A percentile compares a stretch with the other conserved stretches of the same genome.
phyloP scores from a whole-genome alignment of 2,888 invertebrate species.

The Eupithecia abbreviata region DNA sequence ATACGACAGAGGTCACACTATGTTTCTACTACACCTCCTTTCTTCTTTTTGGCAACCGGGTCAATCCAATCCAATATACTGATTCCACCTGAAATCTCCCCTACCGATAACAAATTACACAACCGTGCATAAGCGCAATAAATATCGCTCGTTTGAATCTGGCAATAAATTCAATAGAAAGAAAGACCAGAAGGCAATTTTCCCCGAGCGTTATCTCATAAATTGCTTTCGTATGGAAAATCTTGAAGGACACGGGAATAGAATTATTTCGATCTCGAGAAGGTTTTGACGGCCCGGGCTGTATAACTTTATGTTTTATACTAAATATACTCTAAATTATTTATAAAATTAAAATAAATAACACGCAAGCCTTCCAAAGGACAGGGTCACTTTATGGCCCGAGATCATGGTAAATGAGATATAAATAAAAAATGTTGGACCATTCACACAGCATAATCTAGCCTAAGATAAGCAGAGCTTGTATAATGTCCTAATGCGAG shows the following conservation, averaged over 20 bases:
- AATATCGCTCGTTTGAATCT: conserved; percentile 73
- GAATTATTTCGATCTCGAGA: conserved; percentile 20
- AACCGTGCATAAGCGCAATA: conserved; percentile 59
- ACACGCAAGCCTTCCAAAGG: no score
- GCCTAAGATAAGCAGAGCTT: no score
- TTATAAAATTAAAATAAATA: not conserved
- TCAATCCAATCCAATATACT: conserved; percentile 4
- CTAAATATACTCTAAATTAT: not conserved
- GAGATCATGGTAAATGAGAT: no score
- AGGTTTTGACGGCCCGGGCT: not conserved
- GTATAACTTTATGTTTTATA: not conserved
- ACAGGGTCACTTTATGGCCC: no score
- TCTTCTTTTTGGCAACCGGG: not conserved
- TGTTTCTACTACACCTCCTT: not conserved
- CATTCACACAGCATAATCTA: no score
- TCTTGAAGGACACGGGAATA: conserved; percentile 63
- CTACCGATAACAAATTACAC: conserved; percentile 37
- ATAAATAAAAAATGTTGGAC: no score
- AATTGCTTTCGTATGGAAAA: conserved; percentile 80
- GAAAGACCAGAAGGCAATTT: conserved; percentile 79
- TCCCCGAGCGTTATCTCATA: conserved; percentile 75
- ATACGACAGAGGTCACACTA: not conserved
- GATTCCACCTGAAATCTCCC: conserved; percentile 26
- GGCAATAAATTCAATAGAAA: conserved; percentile 76
- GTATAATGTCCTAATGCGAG: no score